These are phyloP conservation scores for Cochlearius cochlearius DNA, from an alignment of 2,113 vertebrate genomes.

Conservation along the genomic window DNA sequence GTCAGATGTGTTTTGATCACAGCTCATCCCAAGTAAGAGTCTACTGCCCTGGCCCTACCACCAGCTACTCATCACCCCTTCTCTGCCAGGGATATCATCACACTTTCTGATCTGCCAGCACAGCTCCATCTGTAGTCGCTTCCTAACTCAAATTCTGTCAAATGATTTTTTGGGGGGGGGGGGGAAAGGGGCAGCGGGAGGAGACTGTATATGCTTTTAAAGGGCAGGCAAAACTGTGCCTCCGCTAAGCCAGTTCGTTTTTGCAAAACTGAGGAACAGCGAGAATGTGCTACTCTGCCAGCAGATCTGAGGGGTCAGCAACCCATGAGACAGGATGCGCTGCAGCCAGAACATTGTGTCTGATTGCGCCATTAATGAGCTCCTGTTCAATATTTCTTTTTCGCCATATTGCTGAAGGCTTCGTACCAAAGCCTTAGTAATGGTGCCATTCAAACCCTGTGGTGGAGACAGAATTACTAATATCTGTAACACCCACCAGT, in stretches of 20 bases:
- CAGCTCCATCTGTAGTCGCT: constrained; percentile 15
- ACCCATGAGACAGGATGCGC: not conserved
- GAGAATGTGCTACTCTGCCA: not conserved
- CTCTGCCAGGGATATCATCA: not conserved
- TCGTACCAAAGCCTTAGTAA: not conserved
- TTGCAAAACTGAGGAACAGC: not conserved
- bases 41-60: not conserved
- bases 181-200: too few species aligned
- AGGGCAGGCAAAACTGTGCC: not conserved
- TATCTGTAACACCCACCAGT: not conserved
- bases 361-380: constrained; percentile 20
- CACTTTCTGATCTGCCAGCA: constrained; percentile 28
- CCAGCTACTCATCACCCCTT: not conserved
- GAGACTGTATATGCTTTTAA: not conserved
- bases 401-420: constrained; percentile 24
- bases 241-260: not conserved
- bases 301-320: constrained; percentile 28
- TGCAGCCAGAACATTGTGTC: constrained; percentile 20
- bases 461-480: constrained; percentile 25
- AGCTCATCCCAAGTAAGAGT: not conserved
- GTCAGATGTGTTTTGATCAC: not conserved
- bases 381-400: constrained; percentile 34
- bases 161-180: not conserved
- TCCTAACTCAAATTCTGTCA: not conserved
- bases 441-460: not conserved